Evolutionary conservation across 2,797 vertebrate species (phyloP).

Genomic region (Arctocebus calabarensis): DNA sequence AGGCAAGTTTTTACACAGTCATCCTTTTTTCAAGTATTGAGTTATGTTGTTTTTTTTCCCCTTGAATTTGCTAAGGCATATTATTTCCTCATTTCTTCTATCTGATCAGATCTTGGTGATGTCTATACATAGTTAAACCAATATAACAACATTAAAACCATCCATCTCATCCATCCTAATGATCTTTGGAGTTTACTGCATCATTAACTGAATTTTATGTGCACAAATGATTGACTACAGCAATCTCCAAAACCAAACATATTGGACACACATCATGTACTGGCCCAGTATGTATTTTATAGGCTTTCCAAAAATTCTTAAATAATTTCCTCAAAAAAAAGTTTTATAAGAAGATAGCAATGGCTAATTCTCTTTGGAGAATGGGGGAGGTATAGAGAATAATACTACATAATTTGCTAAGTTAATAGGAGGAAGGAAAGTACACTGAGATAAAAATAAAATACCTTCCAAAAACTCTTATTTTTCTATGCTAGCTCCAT

Average conservation of each 20-base stretch:
- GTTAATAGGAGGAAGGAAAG: not conserved
- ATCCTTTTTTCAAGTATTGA: not conserved
- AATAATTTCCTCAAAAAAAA: slow-evolving; percentile 31
- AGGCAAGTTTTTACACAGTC: not conserved
- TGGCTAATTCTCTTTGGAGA: not conserved
- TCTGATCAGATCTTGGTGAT: not conserved
- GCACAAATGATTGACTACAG: slow-evolving; percentile 9
- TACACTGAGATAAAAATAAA: slow-evolving; percentile 23
- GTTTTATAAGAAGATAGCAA: slow-evolving; percentile 1
- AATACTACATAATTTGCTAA: not conserved
- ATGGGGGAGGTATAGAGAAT: not conserved
- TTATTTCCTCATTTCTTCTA: not conserved
- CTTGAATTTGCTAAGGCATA: no score
- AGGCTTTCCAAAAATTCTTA: not conserved
- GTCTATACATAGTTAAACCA: not conserved
- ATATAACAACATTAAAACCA: not conserved
- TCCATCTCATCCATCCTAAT: not conserved
- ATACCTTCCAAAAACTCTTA: not conserved
- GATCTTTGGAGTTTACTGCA: not conserved
- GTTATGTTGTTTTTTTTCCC: no score
- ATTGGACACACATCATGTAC: not conserved
- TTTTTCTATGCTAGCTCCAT: slow-evolving; percentile 3
- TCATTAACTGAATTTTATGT: slow-evolving; percentile 21
- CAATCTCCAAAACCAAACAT: not conserved
- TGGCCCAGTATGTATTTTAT: not conserved